Conservation (phyloP, 37 sponge, comb jelly and placozoan species). For the Tethya wilhelma region DNA sequence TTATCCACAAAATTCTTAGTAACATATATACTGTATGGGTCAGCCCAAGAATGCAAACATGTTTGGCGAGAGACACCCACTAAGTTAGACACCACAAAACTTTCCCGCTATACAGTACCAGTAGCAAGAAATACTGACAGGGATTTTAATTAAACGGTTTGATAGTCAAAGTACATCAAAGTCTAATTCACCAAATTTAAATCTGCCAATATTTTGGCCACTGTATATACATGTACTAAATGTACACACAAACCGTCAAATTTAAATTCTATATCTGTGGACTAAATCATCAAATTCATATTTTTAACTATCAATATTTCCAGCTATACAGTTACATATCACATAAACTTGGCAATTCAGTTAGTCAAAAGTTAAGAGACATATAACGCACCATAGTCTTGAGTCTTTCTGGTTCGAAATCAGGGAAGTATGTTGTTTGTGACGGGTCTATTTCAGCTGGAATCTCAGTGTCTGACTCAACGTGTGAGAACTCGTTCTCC, state of each 20-base stretch:
- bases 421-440: conserved; percentile 38
- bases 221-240: too few species aligned
- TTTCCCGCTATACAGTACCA: too few species aligned
- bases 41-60: neutral
- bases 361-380: too few species aligned
- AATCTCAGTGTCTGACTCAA: conserved; percentile 60
- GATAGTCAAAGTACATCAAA: too few species aligned
- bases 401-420: conserved; percentile 45
- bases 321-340: neutral
- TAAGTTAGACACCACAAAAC: too few species aligned
- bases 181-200: too few species aligned
- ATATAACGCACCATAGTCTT: conserved; percentile 15
- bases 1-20: neutral
- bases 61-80: neutral
- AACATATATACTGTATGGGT: too few species aligned
- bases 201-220: too few species aligned
- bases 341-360: neutral
- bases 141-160: too few species aligned
- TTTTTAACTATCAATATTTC: neutral
- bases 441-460: conserved; percentile 48
- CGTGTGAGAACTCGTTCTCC: conserved; percentile 46
- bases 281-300: neutral
- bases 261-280: too few species aligned
- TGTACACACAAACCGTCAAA: too few species aligned
- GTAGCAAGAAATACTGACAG: too few species aligned